These are phyloP conservation scores for Gallinago nigripennis DNA, from an alignment of 2,797 vertebrate species.

Conservation along the genomic window DNA sequence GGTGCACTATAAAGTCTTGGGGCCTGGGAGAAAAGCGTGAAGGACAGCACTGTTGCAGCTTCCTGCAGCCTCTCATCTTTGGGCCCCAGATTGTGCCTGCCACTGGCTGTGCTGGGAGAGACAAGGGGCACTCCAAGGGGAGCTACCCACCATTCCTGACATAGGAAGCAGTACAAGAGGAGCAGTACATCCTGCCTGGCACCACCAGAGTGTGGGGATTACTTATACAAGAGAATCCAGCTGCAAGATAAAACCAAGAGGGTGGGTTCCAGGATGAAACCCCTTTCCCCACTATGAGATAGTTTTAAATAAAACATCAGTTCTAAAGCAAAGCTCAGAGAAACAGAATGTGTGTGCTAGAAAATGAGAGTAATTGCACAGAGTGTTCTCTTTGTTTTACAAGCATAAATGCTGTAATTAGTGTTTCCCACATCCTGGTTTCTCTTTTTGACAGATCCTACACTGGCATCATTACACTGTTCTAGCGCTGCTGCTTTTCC, in stretches of 20 bases:
- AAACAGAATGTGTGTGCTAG: neutral
- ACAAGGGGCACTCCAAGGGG: neutral
- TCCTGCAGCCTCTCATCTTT: neutral
- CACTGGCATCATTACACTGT: slow-evolving; percentile 31
- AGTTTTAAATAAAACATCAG: slow-evolving; percentile 5
- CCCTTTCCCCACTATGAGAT: neutral
- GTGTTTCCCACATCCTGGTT: slow-evolving; percentile 34
- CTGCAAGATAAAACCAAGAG: neutral
- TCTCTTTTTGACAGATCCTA: slow-evolving; percentile 53
- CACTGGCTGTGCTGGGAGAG: neutral
- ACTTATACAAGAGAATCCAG: neutral
- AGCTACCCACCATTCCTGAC: neutral
- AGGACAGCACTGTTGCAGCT: neutral
- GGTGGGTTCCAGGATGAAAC: neutral
- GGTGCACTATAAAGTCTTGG: neutral
- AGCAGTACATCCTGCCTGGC: rapidly evolving
- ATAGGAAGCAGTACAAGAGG: neutral
- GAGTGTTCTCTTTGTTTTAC: slow-evolving; percentile 37
- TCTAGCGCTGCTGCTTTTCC: slow-evolving; percentile 13
- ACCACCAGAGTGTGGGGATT: neutral
- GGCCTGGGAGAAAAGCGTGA: neutral
- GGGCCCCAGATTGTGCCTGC: neutral
- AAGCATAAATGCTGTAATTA: slow-evolving; percentile 49
- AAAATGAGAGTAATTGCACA: slow-evolving; percentile 26
- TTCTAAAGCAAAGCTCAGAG: slow-evolving; percentile 4